Conservation (phyloP, 2,113 vertebrate species). For the Myrmecobius fasciatus region DNA sequence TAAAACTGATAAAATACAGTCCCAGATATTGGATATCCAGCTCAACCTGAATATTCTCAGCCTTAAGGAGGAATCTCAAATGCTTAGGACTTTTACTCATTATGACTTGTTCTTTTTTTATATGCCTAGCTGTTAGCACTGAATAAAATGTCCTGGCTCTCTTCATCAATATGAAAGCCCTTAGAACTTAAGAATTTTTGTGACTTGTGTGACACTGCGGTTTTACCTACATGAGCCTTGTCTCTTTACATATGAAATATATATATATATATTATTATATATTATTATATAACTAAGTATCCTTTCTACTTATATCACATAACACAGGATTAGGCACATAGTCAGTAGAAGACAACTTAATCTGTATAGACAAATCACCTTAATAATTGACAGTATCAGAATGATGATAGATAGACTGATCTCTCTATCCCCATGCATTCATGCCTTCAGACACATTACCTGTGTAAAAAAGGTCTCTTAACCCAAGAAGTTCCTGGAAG, state of each 20-base stretch:
- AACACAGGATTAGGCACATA: background rate
- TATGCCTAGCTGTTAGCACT: conserved; percentile 27
- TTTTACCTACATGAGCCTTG: no score
- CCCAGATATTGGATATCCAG: background rate
- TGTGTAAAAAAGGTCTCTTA: background rate
- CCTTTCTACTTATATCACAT: no score
- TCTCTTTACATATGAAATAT: no score
- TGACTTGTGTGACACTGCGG: no score
- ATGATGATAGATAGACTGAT: background rate
- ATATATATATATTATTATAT: no score
- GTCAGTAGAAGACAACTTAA: background rate
- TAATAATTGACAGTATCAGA: background rate
- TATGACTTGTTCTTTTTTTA: background rate
- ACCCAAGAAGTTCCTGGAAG: background rate
- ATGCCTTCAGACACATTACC: background rate
- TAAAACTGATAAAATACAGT: background rate
- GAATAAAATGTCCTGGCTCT: conserved; percentile 26
- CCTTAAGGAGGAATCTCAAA: background rate
- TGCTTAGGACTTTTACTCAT: background rate
- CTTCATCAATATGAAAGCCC: background rate
- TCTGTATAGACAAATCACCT: background rate
- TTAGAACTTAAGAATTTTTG: no score
- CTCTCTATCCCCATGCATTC: background rate
- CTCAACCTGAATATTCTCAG: background rate
- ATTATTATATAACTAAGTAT: no score